These are phyloP conservation scores for Calephelis nemesis DNA, from an alignment of 1,140 invertebrate genomes.

Conservation along the genomic window DNA sequence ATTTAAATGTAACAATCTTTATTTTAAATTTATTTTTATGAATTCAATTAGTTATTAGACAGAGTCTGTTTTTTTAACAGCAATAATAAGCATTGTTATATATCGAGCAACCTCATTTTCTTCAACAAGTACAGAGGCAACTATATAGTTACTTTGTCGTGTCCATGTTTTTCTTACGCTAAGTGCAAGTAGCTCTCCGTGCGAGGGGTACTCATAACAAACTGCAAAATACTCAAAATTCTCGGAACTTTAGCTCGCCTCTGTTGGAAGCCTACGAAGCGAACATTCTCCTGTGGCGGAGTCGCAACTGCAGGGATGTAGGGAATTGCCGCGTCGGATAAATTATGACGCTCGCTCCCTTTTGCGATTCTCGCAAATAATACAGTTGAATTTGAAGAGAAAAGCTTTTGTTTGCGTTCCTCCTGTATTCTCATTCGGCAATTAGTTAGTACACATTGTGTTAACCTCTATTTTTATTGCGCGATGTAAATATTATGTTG, in stretches of 20 bases:
- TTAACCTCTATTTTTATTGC: slow-evolving; percentile 18
- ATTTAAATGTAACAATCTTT: no score
- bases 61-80: no score
- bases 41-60: no score
- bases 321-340: slow-evolving; percentile 63
- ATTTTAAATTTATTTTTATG: no score
- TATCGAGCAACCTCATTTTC: not conserved
- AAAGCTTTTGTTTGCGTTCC: slow-evolving; percentile 34
- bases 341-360: slow-evolving; percentile 65
- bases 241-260: slow-evolving; percentile 51
- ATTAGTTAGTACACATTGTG: slow-evolving; percentile 25
- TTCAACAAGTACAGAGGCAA: slow-evolving; percentile 37
- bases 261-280: slow-evolving; percentile 27
- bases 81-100: no score
- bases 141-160: slow-evolving; percentile 43
- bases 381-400: slow-evolving; percentile 49
- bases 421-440: slow-evolving; percentile 27
- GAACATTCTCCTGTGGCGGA: slow-evolving; percentile 42
- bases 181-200: slow-evolving; percentile 55
- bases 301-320: slow-evolving; percentile 58
- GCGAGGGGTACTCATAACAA: slow-evolving; percentile 54
- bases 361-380: slow-evolving; percentile 64
- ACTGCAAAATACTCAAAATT: slow-evolving; percentile 70
- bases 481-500: slow-evolving; percentile 9
- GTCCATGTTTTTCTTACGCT: slow-evolving; percentile 54